phyloP scores from a whole-genome alignment of 2,888 invertebrate species.

The Gonocerus acuteangulatus region DNA sequence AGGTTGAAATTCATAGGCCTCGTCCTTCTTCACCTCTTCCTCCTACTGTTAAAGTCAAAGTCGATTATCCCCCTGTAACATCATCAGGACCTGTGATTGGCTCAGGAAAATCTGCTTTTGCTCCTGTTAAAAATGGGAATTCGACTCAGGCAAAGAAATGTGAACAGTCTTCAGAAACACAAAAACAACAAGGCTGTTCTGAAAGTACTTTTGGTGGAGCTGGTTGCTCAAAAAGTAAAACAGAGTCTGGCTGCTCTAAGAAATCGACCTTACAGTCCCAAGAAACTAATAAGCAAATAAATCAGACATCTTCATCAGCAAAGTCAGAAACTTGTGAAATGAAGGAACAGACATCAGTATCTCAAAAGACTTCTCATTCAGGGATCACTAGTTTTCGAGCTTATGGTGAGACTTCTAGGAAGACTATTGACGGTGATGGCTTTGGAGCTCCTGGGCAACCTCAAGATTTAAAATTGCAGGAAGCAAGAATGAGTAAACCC shows the following conservation, averaged over 20 bases:
- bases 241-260: background rate
- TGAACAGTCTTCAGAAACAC: background rate
- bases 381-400: slow-evolving; percentile 12
- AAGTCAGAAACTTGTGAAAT: too few relatives aligned
- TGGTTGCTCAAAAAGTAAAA: too few relatives aligned
- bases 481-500: too few relatives aligned
- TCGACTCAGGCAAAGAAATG: slow-evolving; percentile 2
- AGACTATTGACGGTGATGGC: background rate
- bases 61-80: slow-evolving; percentile 9
- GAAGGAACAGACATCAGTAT: background rate
- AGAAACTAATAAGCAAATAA: too few relatives aligned
- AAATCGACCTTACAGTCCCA: background rate
- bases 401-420: slow-evolving; percentile 7
- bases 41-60: slow-evolving; percentile 16
- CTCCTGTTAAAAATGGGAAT: slow-evolving; percentile 7
- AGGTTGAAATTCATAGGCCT: slow-evolving; percentile 20
- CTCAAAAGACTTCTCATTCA: background rate
- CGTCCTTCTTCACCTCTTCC: slow-evolving; percentile 19
- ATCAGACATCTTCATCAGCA: too few relatives aligned
- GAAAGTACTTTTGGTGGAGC: too few relatives aligned
- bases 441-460: background rate
- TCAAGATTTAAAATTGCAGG: too few relatives aligned
- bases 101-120: slow-evolving; percentile 17
- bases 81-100: slow-evolving; percentile 12
- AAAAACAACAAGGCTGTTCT: too few relatives aligned